These are phyloP conservation scores for Microctenopoma lineatum DNA, from an alignment of 2,797 vertebrate genomes.

Conservation along the genomic window DNA sequence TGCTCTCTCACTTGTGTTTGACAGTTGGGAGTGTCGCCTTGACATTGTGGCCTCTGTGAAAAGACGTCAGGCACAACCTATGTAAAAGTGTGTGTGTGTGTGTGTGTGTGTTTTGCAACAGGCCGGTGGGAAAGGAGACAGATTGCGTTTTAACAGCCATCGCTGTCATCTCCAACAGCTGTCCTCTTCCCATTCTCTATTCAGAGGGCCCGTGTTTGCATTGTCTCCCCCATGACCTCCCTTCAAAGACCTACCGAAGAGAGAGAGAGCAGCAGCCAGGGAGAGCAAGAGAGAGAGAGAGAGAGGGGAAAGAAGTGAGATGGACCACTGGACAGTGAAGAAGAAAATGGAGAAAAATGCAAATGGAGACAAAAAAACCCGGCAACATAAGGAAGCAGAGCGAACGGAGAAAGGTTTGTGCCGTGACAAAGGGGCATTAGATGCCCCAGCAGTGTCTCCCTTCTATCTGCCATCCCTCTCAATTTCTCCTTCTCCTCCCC, in stretches of 20 bases:
- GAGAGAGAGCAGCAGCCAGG: slow-evolving; percentile 43
- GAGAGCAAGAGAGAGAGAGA: background rate
- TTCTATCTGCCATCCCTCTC: slow-evolving; percentile 56
- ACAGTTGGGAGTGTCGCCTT: slow-evolving; percentile 76
- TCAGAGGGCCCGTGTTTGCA: slow-evolving; percentile 84
- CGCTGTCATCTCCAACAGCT: slow-evolving; percentile 88
- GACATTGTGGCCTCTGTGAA: slow-evolving; percentile 76
- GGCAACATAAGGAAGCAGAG: slow-evolving; percentile 21
- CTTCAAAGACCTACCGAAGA: slow-evolving; percentile 70
- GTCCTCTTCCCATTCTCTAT: slow-evolving; percentile 86
- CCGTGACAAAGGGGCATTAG: slow-evolving; percentile 54
- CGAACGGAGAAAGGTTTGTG: slow-evolving; percentile 42
- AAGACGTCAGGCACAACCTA: slow-evolving; percentile 47
- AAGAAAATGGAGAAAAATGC: slow-evolving; percentile 60
- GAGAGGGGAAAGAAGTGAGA: slow-evolving; percentile 19
- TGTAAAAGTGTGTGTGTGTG: slow-evolving; percentile 36
- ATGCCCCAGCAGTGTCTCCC: slow-evolving; percentile 50
- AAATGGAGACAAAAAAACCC: slow-evolving; percentile 48
- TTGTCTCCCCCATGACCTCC: slow-evolving; percentile 83
- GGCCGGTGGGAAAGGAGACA: slow-evolving; percentile 84
- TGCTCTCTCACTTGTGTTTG: slow-evolving; percentile 68
- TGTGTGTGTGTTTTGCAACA: slow-evolving; percentile 73
- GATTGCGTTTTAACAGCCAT: slow-evolving; percentile 87
- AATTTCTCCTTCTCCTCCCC: slow-evolving; percentile 53
- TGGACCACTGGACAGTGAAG: slow-evolving; percentile 48